Conservation (phyloP, 2,113 vertebrate genomes). For the Opisthocomus hoazin region DNA sequence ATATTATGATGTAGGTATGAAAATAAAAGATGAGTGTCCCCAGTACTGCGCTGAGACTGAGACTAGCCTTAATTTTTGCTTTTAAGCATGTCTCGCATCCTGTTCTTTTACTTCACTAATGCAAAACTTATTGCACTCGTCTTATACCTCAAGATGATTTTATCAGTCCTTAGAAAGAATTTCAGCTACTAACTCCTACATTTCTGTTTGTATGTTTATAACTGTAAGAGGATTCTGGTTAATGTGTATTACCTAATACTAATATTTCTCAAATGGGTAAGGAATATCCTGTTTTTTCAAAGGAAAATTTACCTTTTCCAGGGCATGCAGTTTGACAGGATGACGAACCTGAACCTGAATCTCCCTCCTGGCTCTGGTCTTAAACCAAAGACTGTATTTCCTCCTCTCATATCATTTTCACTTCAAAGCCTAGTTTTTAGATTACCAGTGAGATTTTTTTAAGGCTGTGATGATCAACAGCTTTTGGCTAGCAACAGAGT, state of each 20-base stretch:
- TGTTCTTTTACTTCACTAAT: not conserved
- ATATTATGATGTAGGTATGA: not conserved
- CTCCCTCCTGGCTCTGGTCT: not conserved
- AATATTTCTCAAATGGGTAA: not conserved
- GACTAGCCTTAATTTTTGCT: not conserved
- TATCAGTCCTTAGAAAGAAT: not conserved
- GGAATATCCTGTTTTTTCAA: not conserved
- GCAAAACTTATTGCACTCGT: not conserved
- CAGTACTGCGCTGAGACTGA: not conserved
- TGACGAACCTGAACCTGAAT: not conserved
- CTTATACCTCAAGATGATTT: not conserved
- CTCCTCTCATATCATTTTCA: not conserved
- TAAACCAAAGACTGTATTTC: not conserved
- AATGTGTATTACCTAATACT: not conserved
- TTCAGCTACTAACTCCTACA: not conserved
- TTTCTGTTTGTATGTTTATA: not conserved
- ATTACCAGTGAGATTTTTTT: not conserved
- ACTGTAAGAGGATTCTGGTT: not conserved
- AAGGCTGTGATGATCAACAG: not conserved
- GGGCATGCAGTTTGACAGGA: not conserved
- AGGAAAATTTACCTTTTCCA: not conserved
- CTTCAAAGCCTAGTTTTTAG: constrained; percentile 7
- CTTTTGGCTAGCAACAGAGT: not conserved
- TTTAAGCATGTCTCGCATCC: not conserved
- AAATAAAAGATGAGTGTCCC: not conserved